phyloP scores from a whole-genome alignment of 2,888 invertebrate species.

The Agrotis ipsilon region DNA sequence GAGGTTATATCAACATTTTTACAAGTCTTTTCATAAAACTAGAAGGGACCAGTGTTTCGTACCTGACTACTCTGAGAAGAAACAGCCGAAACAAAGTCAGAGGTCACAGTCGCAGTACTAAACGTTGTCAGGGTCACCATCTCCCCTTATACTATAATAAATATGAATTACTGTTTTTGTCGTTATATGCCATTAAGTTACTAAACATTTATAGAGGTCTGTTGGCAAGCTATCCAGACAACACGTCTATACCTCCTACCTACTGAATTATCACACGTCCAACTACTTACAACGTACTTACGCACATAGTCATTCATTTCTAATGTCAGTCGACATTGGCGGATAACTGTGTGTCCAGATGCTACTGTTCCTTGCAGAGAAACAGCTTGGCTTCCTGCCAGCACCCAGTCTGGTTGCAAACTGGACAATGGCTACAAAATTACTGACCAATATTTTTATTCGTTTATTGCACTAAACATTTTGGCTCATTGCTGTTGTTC shows the following conservation, averaged over 20 bases:
- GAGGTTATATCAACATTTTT: no score
- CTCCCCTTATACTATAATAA: neutral
- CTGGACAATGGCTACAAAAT: constrained; percentile 65
- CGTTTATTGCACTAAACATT: constrained; percentile 51
- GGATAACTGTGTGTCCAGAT: constrained; percentile 65
- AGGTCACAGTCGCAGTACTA: no score
- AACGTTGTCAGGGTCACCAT: neutral
- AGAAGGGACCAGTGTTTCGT: no score
- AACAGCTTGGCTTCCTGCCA: constrained; percentile 77
- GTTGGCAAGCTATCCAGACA: neutral
- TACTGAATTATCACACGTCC: neutral
- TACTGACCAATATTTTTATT: constrained; percentile 70
- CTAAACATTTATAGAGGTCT: neutral
- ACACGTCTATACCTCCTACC: neutral
- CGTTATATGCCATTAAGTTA: neutral
- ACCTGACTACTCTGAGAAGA: no score
- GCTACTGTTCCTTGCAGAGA: constrained; percentile 63
- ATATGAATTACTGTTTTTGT: neutral
- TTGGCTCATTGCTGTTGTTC: constrained; percentile 25
- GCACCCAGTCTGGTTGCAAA: constrained; percentile 69
- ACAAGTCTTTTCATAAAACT: no score
- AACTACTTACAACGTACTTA: constrained; percentile 24
- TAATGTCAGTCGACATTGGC: constrained; percentile 44
- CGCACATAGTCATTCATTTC: constrained; percentile 38
- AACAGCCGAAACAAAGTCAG: no score